Conservation (phyloP, 2,888 invertebrate species). For the Andrena bicolor region DNA sequence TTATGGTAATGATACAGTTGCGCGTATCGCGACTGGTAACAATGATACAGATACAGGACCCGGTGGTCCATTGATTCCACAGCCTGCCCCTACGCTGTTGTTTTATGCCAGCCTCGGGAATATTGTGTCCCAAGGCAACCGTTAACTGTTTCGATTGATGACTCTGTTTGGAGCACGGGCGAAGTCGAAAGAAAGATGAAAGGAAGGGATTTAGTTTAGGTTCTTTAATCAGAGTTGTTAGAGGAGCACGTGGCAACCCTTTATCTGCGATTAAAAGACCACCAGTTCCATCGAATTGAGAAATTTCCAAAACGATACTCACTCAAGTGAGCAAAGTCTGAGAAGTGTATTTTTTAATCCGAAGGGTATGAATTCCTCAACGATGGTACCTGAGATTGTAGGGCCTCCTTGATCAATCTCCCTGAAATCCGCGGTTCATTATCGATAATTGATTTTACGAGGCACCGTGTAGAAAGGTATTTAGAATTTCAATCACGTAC, state of each 20-base stretch:
- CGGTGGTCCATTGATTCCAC: slow-evolving; percentile 42
- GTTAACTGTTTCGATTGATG: background rate
- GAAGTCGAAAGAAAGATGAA: no score
- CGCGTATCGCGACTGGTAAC: slow-evolving; percentile 81
- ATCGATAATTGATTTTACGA: slow-evolving; percentile 50
- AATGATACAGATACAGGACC: slow-evolving; percentile 80
- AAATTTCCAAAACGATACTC: no score
- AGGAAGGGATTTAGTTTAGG: no score
- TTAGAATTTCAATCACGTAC: slow-evolving; percentile 54
- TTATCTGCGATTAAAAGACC: no score
- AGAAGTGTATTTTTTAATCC: background rate
- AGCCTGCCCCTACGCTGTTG: background rate
- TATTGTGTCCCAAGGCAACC: slow-evolving; percentile 3
- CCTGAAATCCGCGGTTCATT: slow-evolving; percentile 44
- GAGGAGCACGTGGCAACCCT: no score
- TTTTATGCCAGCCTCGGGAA: slow-evolving; percentile 7
- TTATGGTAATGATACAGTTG: slow-evolving; percentile 84
- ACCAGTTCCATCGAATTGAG: no score
- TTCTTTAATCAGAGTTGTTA: no score
- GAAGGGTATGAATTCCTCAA: background rate
- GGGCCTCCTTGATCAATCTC: slow-evolving; percentile 14
- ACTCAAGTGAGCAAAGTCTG: no score
- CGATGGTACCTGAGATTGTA: background rate
- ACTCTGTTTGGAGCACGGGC: background rate
- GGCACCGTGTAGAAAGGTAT: slow-evolving; percentile 13